A percentile compares a stretch with the other conserved stretches of the same genome.
Evolutionary conservation across 2,797 vertebrate species (phyloP).

Genomic region (Sarcoramphus papa): DNA sequence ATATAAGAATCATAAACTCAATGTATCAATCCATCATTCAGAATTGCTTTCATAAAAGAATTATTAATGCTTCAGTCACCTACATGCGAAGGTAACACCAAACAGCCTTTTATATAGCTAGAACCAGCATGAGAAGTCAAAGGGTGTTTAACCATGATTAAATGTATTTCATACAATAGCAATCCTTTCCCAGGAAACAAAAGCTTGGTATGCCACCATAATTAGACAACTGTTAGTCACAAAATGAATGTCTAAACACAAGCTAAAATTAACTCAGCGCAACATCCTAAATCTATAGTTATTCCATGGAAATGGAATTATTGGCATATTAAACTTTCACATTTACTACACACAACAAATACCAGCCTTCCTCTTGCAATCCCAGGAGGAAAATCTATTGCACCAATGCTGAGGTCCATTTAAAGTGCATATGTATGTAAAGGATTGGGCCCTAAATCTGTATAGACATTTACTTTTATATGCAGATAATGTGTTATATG

Average conservation of each 20-base stretch:
- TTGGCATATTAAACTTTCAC: slow-evolving; percentile 35
- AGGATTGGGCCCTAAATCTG: slow-evolving; percentile 33
- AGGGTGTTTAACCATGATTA: neutral
- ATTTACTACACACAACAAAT: neutral
- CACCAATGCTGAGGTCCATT: neutral
- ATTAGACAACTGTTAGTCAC: slow-evolving; percentile 19
- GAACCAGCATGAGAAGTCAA: neutral
- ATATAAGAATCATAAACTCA: neutral
- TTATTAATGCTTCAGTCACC: neutral
- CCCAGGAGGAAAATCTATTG: neutral
- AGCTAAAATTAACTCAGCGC: neutral
- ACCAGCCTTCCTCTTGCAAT: neutral
- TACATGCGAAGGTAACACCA: neutral
- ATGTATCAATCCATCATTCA: neutral
- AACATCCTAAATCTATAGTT: slow-evolving; percentile 25
- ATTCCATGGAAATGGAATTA: slow-evolving; percentile 47
- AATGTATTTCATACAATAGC: neutral
- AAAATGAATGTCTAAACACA: slow-evolving; percentile 2
- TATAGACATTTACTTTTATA: neutral
- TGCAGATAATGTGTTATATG: neutral
- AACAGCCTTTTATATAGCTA: neutral
- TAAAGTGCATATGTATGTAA: neutral
- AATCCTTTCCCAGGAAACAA: slow-evolving; percentile 10
- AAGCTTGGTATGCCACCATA: neutral
- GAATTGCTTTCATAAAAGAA: neutral